Conservation (phyloP, 2,888 invertebrate genomes). For the Scaptomyza tumidula region DNA sequence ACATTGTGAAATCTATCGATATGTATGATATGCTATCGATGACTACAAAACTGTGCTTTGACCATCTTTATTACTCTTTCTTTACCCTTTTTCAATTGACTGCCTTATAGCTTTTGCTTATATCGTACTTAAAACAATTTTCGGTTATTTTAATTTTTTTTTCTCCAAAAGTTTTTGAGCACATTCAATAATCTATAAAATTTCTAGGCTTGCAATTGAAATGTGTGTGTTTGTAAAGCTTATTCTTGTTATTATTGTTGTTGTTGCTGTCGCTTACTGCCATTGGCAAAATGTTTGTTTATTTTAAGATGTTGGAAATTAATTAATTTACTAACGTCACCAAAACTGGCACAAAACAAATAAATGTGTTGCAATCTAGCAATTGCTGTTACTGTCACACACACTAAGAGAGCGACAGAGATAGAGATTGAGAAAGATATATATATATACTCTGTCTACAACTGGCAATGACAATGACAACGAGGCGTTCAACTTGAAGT, state of each 20-base stretch:
- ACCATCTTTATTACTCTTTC: not conserved
- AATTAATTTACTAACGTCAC: conserved; percentile 79
- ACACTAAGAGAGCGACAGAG: not conserved
- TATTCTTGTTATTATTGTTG: conserved; percentile 9
- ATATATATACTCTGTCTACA: not conserved
- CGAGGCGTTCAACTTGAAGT: conserved; percentile 72
- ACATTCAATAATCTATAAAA: not conserved
- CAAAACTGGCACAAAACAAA: conserved; percentile 76
- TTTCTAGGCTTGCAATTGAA: not conserved
- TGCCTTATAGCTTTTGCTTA: not conserved
- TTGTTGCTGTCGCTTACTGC: conserved; percentile 28
- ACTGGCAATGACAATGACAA: conserved; percentile 70
- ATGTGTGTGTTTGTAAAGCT: not conserved
- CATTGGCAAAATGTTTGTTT: conserved; percentile 69
- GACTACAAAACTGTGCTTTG: not conserved
- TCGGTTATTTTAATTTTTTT: not conserved
- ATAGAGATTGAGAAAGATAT: not conserved
- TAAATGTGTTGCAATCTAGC: conserved; percentile 46
- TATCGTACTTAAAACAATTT: not conserved
- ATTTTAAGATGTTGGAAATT: conserved; percentile 77
- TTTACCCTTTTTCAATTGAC: not conserved
- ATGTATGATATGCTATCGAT: not conserved
- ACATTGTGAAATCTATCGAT: too few relatives aligned
- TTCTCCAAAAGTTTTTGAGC: not conserved
- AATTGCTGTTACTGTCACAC: conserved; percentile 16